Evolutionary conservation across 2,888 invertebrate species (phyloP).

Genomic region (Cephus nigrinus): DNA sequence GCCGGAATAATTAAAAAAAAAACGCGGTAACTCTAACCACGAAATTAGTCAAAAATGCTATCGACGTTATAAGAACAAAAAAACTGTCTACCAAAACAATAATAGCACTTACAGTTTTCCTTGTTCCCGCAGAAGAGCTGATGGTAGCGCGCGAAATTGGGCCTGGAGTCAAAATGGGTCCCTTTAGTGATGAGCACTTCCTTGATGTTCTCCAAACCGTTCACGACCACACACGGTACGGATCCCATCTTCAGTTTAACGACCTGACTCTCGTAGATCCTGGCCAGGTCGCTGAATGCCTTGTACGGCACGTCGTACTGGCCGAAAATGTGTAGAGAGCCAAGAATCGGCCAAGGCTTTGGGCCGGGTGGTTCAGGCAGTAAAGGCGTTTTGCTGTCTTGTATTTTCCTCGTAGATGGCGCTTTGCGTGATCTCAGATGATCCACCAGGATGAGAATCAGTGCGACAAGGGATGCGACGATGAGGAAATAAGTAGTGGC

Average conservation of each 20-base stretch:
- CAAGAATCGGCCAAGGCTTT: conserved; percentile 70
- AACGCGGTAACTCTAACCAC: neutral
- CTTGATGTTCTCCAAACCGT: conserved; percentile 71
- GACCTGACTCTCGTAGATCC: conserved; percentile 68
- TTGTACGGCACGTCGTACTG: conserved; percentile 73
- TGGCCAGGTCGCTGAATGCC: conserved; percentile 69
- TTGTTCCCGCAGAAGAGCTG: conserved; percentile 74
- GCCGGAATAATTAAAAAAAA: neutral
- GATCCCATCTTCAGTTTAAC: conserved; percentile 70
- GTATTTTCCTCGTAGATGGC: conserved; percentile 6
- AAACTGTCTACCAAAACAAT: conserved; percentile 16
- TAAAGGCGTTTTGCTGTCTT: conserved; percentile 33
- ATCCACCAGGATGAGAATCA: conserved; percentile 48
- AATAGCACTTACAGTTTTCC: conserved; percentile 74
- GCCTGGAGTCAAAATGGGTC: conserved; percentile 74
- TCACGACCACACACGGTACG: conserved; percentile 71
- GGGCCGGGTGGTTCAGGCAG: conserved; percentile 68
- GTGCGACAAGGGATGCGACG: conserved; percentile 38
- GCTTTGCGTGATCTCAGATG: conserved; percentile 28
- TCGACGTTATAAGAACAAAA: neutral
- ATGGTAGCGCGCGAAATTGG: conserved; percentile 74
- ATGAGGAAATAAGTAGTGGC: conserved; percentile 52
- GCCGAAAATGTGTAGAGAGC: conserved; percentile 70
- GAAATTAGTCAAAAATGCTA: neutral
- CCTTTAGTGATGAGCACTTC: conserved; percentile 72